Base-by-base conservation (phyloP, 1,140 invertebrate genomes). In the Achroia grisella region DNA sequence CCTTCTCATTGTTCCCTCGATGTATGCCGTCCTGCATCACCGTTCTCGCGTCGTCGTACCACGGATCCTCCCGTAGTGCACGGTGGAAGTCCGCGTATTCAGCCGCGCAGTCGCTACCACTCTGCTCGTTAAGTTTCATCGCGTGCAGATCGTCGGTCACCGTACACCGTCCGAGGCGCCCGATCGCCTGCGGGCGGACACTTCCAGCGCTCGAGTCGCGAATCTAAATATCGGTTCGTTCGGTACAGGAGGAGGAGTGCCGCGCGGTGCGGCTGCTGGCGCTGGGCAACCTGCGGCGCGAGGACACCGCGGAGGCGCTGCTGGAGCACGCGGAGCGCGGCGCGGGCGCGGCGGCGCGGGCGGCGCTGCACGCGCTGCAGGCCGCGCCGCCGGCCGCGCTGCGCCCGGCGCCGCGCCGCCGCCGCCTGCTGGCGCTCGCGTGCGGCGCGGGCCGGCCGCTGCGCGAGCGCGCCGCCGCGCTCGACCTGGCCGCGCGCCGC, bases 381-480 rank as follows among this genome's bases (percentile, higher is more conserved):
- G 44, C 34, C 45, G 37, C 39, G 43, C 15, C 11, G 9, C 48
- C 39, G 37, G 44, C 31, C 44, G 37, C 23, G 13, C 13, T 29
- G 10, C 9, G 10, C 29, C 41, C 59, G 13, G 36, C 58, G 35
- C 51, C 11, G 32, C 27, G 61, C 43, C 46, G 62, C 53, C 52
- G 48, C 23, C 43, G 44, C 42, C 13, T 14, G 14, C 29, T 12
- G 46, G 13, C 9, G 48, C 13, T 40, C 39, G 52, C 9, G 30
- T 48, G 44, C 11, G 29, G 4, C 0, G 29, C 32, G 29, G 17
- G 17, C 29, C 37, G 44, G 29, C 28, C 56, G 40, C 42, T 63
- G 29, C 54, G 58, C 32, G 44, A 56, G 54, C 67, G 72, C 45
- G 72, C 70, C 10, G 57, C 61, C 9, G 73, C 71, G 47, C 61